phyloP scores from a whole-genome alignment of 2,113 vertebrate genomes.

The Protomyctophum bolini region DNA sequence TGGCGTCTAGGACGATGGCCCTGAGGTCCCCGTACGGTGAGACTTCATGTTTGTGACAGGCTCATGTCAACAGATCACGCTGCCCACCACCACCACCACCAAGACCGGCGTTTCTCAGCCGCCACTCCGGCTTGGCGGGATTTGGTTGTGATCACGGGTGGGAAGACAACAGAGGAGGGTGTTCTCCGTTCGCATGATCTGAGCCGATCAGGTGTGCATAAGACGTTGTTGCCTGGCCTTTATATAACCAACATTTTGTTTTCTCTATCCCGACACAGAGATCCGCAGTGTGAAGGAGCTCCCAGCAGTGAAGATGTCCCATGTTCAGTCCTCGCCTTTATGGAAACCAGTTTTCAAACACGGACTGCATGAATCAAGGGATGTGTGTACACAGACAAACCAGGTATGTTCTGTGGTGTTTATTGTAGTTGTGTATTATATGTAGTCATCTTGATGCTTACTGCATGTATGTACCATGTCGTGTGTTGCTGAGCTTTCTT shows the following conservation, averaged over 20 bases:
- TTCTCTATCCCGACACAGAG: slow-evolving; percentile 72
- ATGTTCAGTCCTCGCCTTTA: slow-evolving; percentile 88
- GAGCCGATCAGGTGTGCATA: too few species aligned
- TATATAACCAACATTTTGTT: too few species aligned
- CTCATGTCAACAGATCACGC: too few species aligned
- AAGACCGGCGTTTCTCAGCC: too few species aligned
- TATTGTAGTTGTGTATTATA: accelerated
- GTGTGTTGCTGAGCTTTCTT: slow-evolving; percentile 2
- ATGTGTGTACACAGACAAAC: slow-evolving; percentile 1
- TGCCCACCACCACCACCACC: too few species aligned
- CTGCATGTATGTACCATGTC: background rate
- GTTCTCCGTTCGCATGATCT: too few species aligned
- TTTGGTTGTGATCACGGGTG: too few species aligned
- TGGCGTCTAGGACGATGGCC: slow-evolving; percentile 91
- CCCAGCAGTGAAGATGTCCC: slow-evolving; percentile 82
- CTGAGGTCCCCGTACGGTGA: slow-evolving; percentile 86
- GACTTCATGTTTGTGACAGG: slow-evolving; percentile 17
- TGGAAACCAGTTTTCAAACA: slow-evolving; percentile 95
- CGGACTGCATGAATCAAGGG: slow-evolving; percentile 76
- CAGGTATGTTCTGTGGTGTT: slow-evolving; percentile 47
- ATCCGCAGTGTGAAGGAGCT: slow-evolving; percentile 81
- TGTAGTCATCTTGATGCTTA: background rate
- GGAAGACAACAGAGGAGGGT: too few species aligned
- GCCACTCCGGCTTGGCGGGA: too few species aligned
- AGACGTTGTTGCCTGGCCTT: background rate